These are phyloP conservation scores for Oreonectes daqikongensis DNA, from an alignment of 2,797 vertebrate genomes.

Conservation along the genomic window DNA sequence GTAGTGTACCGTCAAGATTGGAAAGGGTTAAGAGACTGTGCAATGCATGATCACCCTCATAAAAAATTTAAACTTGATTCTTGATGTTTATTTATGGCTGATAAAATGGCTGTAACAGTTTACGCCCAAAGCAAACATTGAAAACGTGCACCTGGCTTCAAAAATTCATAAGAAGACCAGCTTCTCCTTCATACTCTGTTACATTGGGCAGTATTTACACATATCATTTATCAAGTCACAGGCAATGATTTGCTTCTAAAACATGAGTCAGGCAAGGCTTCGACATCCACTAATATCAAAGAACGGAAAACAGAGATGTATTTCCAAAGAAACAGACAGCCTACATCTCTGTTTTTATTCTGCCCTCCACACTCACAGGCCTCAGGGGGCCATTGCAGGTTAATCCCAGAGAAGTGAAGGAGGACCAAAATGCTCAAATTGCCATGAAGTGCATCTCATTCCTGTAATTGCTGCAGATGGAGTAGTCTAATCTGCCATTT, in stretches of 20 bases:
- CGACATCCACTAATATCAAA: not conserved
- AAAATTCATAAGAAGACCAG: not conserved
- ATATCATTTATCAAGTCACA: not conserved
- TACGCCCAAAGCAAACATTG: slow-evolving; percentile 9
- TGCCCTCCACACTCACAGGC: slow-evolving; percentile 1
- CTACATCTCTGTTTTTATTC: slow-evolving; percentile 14
- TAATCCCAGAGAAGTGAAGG: slow-evolving; percentile 47
- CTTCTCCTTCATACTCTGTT: not conserved
- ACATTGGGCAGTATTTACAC: not conserved
- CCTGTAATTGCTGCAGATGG: slow-evolving; percentile 53
- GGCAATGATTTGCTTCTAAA: not conserved
- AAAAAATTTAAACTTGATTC: slow-evolving; percentile 39
- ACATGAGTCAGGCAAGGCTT: not conserved
- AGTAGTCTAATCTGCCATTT: slow-evolving; percentile 47
- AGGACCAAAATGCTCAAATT: slow-evolving; percentile 48
- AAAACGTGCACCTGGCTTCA: slow-evolving; percentile 1
- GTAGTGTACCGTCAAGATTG: slow-evolving; percentile 28
- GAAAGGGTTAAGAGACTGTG: slow-evolving; percentile 31
- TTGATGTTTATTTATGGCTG: slow-evolving; percentile 32
- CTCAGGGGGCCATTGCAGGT: slow-evolving; percentile 20
- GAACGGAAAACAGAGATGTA: not conserved
- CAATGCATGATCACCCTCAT: slow-evolving; percentile 37
- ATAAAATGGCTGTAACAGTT: slow-evolving; percentile 13
- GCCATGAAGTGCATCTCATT: slow-evolving; percentile 54
- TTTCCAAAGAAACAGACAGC: not conserved